Evolutionary conservation across 2,888 invertebrate species (phyloP), one percentile per base, ranked within the genome.

Genomic region (Sycophila texana): DNA sequence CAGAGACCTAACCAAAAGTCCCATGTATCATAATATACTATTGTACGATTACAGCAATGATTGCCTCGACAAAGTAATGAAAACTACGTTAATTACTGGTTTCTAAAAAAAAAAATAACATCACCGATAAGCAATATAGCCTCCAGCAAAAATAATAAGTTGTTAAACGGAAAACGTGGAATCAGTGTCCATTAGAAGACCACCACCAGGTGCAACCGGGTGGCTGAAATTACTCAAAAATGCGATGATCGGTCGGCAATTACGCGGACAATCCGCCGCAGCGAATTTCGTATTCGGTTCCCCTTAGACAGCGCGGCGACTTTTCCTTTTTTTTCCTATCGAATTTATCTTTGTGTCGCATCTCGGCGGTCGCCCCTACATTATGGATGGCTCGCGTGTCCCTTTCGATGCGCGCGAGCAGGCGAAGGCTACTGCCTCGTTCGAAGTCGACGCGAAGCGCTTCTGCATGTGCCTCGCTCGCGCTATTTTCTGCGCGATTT

Each of bases 301-400:
- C 60, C 3, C 39, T 39, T 0, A 4, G 39, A 39, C 39, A 39
- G 3, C 39, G 39, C 5, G 5, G 39, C 39, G 39, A 39, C 60
- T 55, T 55, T n/a, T n/a, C 39, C 39, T 39, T 66, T 39, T 63
- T 60, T 55, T 61, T n/a, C 84, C 86, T 81, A 85, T 85, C 81
- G 85, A 83, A 87, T 85, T 88, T 89, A 90, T 90, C 89, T 88
- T 83, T 83, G 83, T 82, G 85, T 83, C 84, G 86, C 87, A 90
- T 89, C 90, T 88, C 83, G 57, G 13, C 51, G 63, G n/a, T 72
- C 72, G 80, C 76, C 83, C 82, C 86, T 88, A 87, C 88, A 89
- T 90, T 89, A 90, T 89, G 88, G 87, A 89, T 89, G 85, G 86
- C 86, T 89, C 88, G 89, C 89, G 89, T 89, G 89, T 87, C 82